These are phyloP conservation scores for Misgurnus anguillicaudatus DNA, from an alignment of 2,113 vertebrate species.

Conservation along the genomic window DNA sequence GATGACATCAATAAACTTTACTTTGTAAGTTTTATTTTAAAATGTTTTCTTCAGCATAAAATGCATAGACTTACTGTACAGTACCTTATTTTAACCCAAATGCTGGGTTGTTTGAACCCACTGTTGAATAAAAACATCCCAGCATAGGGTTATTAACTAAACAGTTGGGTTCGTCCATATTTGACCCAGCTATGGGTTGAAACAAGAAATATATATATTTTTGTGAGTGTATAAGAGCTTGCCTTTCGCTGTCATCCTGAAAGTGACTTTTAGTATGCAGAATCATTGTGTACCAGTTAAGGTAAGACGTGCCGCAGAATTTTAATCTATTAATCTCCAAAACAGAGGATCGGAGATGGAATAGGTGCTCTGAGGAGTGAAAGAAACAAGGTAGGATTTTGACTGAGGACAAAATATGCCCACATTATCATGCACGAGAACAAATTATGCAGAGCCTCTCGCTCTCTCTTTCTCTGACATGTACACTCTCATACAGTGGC, in stretches of 20 bases:
- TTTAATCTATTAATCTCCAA: constrained; percentile 25
- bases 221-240: constrained; percentile 5
- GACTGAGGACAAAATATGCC: background rate
- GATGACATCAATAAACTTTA: background rate
- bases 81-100: no score
- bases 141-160: no score
- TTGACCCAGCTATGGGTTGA: no score
- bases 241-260: constrained; percentile 28
- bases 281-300: constrained; percentile 24
- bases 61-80: background rate
- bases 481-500: background rate
- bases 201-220: no score
- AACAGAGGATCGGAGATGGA: background rate
- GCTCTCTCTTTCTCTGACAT: background rate
- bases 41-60: background rate
- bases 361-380: background rate
- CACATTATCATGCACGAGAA: constrained; percentile 10
- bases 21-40: background rate
- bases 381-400: background rate
- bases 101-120: no score
- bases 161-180: no score
- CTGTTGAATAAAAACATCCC: no score
- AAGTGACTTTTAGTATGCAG: constrained; percentile 36
- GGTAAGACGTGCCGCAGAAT: constrained; percentile 29
- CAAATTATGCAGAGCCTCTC: background rate